Evolutionary conservation across 2,888 invertebrate genomes (phyloP), one percentile per base, ranked within the genome.

Genomic region (Apamea anceps): DNA sequence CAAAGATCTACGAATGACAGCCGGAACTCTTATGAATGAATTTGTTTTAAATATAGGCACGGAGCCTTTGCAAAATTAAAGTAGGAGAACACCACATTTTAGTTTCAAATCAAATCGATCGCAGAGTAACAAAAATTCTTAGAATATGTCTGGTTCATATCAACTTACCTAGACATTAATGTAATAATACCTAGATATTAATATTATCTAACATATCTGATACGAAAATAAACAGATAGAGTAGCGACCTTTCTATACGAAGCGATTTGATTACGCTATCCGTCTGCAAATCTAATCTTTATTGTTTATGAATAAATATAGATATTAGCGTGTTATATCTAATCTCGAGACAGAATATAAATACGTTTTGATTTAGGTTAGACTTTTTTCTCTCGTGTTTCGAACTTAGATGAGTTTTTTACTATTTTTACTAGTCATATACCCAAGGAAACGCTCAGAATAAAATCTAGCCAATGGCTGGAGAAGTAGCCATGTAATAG

Each of bases 241-340:
- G 25, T 66, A 72, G 66, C 42, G 74, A 80, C 51, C 68, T 80
- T 79, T 85, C 54, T 57, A 60, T 48, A 66, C n/a, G 5, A 15
- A 57, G 32, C 60, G 42, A 76, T 66, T 60, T 72, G 51, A 75
- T 79, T 72, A 74, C 68, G 37, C 1, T 79, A 85, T 86, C 71
- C 37, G 65, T 83, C n/a, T 72, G 37, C 54, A 70, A 77, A 77
- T 80, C 87, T 77, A 45, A 85, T 85, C 74, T 66, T 54, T 75
- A 74, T 60, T 70, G 21, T 72, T 45, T 65, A 72, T 74, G 21
- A 76, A 72, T 85, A 75, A 42, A 60, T 25, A 57, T 65, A 72
- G 68, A 7, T 57, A 42, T 65, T 66, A 68, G 32, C 28, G 8
- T 71, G 57, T 32, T 42, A 54, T 45, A 12, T 70, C 3, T 70